Evolutionary conservation across 1,140 invertebrate species (phyloP), one percentile per base, ranked within the genome.

Genomic region (Dreissena polymorpha): DNA sequence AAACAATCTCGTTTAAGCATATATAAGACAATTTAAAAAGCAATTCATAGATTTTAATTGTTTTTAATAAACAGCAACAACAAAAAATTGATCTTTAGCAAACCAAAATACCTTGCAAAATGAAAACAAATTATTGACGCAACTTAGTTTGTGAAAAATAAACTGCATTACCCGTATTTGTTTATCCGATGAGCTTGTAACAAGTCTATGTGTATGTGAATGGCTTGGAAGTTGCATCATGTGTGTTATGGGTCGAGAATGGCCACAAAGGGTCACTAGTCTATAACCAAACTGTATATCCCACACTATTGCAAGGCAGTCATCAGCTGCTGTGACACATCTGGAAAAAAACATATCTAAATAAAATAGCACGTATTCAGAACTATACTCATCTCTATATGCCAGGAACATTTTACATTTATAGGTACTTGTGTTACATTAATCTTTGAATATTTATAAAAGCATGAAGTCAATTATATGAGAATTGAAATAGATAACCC

Each of bases 271-370:
- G 10, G 74, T 77, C 13, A 77, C 81, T 29, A 83, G 72, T 55
- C 71, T 76, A 27, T 83, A 76, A 21, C 81, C 81, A 60, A 83
- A 71, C 55, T 76, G 67, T 39, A 83, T 69, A 60, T 83, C 74
- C 81, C 81, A 83, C 10, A 83, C 57, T 8, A 83, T 73, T 60
- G 81, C 81, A 16, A 76, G 16, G 23, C 76, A 76, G 23, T 83
- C 81, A 60, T 83, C 81, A 21, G 81, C 81, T 51, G 81, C 73
- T 60, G 81, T 70, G 12, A 83, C 81, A 83, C 81, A 83, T 50
- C 81, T 83, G 21, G 1, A 76, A 68, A 51, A 39, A 25, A 67
- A 23, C 12, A 60, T 5, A 60, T n/a, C 16, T 23, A 39, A 2
- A 39, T 39, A 39, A 39, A 39, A 39, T 39, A 39, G 39, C n/a